These are phyloP conservation scores for Tenthredo scrophulariae DNA, from an alignment of 2,888 invertebrate genomes.

Conservation along the genomic window DNA sequence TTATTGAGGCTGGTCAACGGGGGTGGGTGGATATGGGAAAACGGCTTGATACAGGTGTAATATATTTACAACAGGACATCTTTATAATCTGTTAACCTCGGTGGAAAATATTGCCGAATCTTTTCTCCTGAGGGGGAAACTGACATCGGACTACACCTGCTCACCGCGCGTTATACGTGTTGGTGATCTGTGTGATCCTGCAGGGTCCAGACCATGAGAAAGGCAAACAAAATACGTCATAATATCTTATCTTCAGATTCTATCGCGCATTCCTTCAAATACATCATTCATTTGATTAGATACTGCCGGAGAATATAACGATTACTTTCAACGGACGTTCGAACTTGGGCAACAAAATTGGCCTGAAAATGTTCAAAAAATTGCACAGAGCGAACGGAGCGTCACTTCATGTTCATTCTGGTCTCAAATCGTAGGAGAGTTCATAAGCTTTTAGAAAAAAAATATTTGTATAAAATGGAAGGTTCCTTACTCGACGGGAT, in stretches of 20 bases:
- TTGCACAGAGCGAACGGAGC: not conserved
- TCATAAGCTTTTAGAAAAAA: not conserved
- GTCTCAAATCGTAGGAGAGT: not conserved
- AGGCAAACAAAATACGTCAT: slow-evolving; percentile 15
- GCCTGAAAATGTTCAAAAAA: not conserved
- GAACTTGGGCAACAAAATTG: not conserved
- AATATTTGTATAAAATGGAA: not conserved
- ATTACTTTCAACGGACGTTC: not conserved
- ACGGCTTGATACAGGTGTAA: slow-evolving; percentile 73
- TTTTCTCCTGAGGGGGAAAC: not conserved
- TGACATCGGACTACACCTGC: slow-evolving; percentile 32
- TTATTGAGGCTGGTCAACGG: slow-evolving; percentile 56
- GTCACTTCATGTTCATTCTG: not conserved
- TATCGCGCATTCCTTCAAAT: slow-evolving; percentile 3
- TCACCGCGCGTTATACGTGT: not conserved
- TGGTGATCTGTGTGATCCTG: not conserved
- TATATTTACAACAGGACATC: slow-evolving; percentile 71
- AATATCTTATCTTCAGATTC: slow-evolving; percentile 2
- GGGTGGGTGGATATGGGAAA: slow-evolving; percentile 68
- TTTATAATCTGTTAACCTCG: slow-evolving; percentile 73
- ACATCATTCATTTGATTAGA: not conserved
- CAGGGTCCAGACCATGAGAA: slow-evolving; percentile 20
- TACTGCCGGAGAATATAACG: not conserved
- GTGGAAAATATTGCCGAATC: slow-evolving; percentile 64
- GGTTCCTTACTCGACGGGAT: not conserved